These are phyloP conservation scores for Tinea pellionella DNA, from an alignment of 2,888 invertebrate genomes.

Conservation along the genomic window DNA sequence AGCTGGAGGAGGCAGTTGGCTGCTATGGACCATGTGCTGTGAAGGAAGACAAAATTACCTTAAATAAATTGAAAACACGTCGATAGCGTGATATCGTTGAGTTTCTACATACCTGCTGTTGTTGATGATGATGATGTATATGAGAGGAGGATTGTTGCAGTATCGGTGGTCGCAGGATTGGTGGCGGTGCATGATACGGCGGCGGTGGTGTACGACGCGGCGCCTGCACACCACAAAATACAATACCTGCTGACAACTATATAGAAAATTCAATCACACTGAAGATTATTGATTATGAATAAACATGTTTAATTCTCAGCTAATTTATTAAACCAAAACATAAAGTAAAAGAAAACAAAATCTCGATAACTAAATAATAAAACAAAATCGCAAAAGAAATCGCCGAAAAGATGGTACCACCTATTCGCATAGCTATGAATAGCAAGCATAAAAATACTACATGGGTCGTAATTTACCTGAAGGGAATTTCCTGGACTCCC, in stretches of 20 bases:
- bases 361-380: not conserved
- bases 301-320: no score
- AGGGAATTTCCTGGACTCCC: slow-evolving; percentile 82
- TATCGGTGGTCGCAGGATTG: slow-evolving; percentile 41
- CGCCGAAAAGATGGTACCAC: not conserved
- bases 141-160: slow-evolving; percentile 34
- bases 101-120: slow-evolving; percentile 13
- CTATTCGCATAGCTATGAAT: not conserved
- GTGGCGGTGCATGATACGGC: slow-evolving; percentile 76
- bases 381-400: not conserved
- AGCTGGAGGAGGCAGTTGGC: slow-evolving; percentile 27
- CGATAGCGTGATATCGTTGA: slow-evolving; percentile 16
- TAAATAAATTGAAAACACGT: not conserved
- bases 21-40: slow-evolving; percentile 20
- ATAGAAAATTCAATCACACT: not conserved
- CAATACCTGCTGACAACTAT: slow-evolving; percentile 9
- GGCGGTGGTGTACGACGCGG: slow-evolving; percentile 81
- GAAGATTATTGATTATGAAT: not conserved
- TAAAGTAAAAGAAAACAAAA: not conserved
- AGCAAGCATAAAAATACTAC: not conserved
- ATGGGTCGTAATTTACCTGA: slow-evolving; percentile 43
- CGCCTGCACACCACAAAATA: slow-evolving; percentile 49
- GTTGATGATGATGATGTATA: slow-evolving; percentile 30
- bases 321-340: not conserved
- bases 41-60: slow-evolving; percentile 3